Percentiles rank a stretch among this genome's conserved stretches.
phyloP scores from a whole-genome alignment of 2,113 vertebrate genomes.

The Choloepus hoffmanni region DNA sequence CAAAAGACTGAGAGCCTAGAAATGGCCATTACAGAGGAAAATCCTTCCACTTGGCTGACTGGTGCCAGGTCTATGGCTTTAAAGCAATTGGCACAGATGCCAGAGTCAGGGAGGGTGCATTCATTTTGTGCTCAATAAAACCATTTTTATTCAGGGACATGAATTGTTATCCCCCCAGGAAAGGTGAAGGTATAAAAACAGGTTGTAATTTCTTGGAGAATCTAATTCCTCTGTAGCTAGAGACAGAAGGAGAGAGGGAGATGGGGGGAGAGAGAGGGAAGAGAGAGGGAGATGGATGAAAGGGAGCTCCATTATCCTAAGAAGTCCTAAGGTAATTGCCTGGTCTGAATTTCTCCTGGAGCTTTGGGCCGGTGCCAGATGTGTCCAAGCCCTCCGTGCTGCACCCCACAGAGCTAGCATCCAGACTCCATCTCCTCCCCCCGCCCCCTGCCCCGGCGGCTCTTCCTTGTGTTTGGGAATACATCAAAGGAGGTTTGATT shows the following conservation, averaged over 20 bases:
- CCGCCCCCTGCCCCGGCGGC: background rate
- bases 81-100: constrained; percentile 35
- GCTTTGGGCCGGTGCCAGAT: constrained; percentile 55
- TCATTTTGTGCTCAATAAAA: constrained; percentile 66
- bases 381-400: constrained; percentile 5
- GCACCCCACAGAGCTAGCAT: constrained; percentile 46
- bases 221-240: constrained; percentile 59
- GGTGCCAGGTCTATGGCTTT: constrained; percentile 62
- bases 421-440: constrained; percentile 48
- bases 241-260: background rate
- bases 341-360: constrained; percentile 62
- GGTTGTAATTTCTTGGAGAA: constrained; percentile 73
- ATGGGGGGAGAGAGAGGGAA: background rate
- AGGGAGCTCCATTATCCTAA: background rate
- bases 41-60: constrained; percentile 49
- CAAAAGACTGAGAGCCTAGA: constrained; percentile 59
- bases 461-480: constrained; percentile 63
- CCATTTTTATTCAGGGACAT: constrained; percentile 67
- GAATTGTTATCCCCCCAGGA: constrained; percentile 60
- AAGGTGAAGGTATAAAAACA: constrained; percentile 71
- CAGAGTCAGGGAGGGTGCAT: background rate
- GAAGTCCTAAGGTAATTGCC: constrained; percentile 64
- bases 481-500: constrained; percentile 80
- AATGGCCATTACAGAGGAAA: constrained; percentile 65
- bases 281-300: background rate